Conservation (phyloP, 2,888 invertebrate species). For the Chorisops tibialis region DNA sequence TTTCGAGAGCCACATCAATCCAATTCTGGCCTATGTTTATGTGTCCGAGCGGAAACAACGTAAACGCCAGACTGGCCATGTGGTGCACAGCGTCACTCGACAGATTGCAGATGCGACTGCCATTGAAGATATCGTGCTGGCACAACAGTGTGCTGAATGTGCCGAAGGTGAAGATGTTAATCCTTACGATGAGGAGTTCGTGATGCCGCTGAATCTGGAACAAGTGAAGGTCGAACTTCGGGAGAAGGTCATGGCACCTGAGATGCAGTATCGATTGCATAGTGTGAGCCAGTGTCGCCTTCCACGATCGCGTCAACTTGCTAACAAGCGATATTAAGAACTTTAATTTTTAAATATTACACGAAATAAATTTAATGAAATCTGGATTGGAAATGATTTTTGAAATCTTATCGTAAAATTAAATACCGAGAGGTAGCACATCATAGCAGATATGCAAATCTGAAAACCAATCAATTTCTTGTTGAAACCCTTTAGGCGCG, state of each 20-base stretch:
- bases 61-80: conserved; percentile 40
- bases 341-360: no score
- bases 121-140: conserved; percentile 53
- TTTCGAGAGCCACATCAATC: conserved; percentile 56
- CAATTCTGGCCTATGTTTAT: conserved; percentile 56
- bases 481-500: no score
- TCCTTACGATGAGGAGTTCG: conserved; percentile 45
- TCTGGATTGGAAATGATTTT: no score
- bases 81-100: conserved; percentile 47
- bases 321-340: conserved; percentile 40
- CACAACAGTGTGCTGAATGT: conserved; percentile 51
- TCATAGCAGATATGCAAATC: no score
- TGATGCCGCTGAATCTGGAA: conserved; percentile 32
- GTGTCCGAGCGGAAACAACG: conserved; percentile 41
- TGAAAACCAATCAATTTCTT: no score
- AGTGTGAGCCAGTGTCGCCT: conserved; percentile 49
- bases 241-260: conserved; percentile 48
- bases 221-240: conserved; percentile 41
- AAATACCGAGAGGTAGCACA: no score
- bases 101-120: conserved; percentile 50
- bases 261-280: conserved; percentile 51
- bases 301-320: conserved; percentile 47
- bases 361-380: no score
- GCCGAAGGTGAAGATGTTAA: conserved; percentile 50
- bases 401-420: no score